phyloP scores from a whole-genome alignment of 1,140 invertebrate species.

The Tenebrio molitor region DNA sequence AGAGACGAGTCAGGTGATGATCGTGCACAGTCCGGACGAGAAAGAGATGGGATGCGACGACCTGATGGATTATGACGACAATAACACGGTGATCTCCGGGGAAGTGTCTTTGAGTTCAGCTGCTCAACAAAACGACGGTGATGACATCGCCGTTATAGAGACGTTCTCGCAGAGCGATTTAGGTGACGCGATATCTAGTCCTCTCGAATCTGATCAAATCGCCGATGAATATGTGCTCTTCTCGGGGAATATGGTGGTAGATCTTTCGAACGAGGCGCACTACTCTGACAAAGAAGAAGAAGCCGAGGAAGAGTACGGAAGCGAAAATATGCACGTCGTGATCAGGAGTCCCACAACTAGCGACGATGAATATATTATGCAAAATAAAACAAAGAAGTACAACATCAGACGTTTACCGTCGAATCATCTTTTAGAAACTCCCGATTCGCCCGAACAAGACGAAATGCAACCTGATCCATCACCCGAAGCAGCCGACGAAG shows the following conservation, averaged over 20 bases:
- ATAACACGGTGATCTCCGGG: slow-evolving; percentile 72
- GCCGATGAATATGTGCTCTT: slow-evolving; percentile 75
- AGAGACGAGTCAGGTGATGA: slow-evolving; percentile 60
- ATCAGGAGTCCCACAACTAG: slow-evolving; percentile 65
- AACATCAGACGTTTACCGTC: slow-evolving; percentile 60
- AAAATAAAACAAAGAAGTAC: slow-evolving; percentile 61
- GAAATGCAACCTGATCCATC: slow-evolving; percentile 68
- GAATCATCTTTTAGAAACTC: slow-evolving; percentile 66
- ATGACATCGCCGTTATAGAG: slow-evolving; percentile 74
- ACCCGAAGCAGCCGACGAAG: slow-evolving; percentile 66
- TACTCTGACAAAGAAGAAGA: slow-evolving; percentile 70
- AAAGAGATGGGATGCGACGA: slow-evolving; percentile 64
- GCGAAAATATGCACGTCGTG: slow-evolving; percentile 64
- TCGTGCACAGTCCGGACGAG: slow-evolving; percentile 64
- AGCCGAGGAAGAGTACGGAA: slow-evolving; percentile 67
- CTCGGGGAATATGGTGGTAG: slow-evolving; percentile 73
- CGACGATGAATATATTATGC: slow-evolving; percentile 63
- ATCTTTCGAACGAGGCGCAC: slow-evolving; percentile 72
- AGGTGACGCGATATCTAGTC: slow-evolving; percentile 71
- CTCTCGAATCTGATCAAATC: slow-evolving; percentile 72
- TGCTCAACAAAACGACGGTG: slow-evolving; percentile 69
- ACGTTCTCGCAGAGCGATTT: slow-evolving; percentile 71
- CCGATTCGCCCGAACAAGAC: slow-evolving; percentile 71
- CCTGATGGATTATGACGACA: slow-evolving; percentile 74
- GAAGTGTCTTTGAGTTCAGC: slow-evolving; percentile 73